Conservation (phyloP, 1,140 invertebrate genomes). For the Zophobas atratus region DNA sequence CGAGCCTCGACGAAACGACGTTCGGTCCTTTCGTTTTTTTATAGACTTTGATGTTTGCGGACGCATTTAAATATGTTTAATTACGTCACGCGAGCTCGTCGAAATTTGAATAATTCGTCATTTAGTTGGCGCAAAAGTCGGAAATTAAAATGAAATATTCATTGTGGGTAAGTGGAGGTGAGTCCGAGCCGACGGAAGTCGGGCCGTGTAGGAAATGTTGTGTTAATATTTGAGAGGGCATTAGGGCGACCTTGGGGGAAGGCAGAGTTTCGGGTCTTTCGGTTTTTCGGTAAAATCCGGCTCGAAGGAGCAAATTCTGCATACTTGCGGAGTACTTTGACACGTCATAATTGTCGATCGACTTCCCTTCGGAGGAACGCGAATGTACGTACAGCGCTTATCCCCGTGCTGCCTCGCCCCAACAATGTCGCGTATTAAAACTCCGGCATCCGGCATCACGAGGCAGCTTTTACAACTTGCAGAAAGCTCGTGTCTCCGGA, state of each 20-base stretch:
- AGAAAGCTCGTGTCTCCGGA: conserved; percentile 37
- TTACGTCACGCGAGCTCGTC: conserved; percentile 33
- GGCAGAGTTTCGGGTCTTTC: background rate
- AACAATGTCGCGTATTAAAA: conserved; percentile 13
- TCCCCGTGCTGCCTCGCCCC: too few species aligned
- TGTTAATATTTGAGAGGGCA: conserved; percentile 24
- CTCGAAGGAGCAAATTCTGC: too few species aligned
- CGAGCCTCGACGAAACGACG: background rate
- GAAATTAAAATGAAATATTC: conserved; percentile 50
- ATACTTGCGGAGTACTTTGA: too few species aligned
- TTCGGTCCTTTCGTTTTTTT: conserved; percentile 1
- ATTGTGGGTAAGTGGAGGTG: conserved; percentile 8
- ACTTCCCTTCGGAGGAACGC: too few species aligned
- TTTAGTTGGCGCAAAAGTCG: conserved; percentile 44
- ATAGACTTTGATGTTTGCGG: background rate
- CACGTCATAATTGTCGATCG: too few species aligned
- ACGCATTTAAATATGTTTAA: conserved; percentile 39
- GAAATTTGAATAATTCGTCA: conserved; percentile 46
- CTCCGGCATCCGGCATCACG: conserved; percentile 6
- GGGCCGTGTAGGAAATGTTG: conserved; percentile 12
- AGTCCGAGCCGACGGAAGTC: conserved; percentile 12
- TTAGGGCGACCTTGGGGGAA: conserved; percentile 10
- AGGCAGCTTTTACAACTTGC: conserved; percentile 38
- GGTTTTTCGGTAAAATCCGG: too few species aligned
- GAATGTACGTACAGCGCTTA: too few species aligned